Base-by-base conservation (phyloP, 2,797 vertebrate genomes). In the Tamandua tetradactyla region DNA sequence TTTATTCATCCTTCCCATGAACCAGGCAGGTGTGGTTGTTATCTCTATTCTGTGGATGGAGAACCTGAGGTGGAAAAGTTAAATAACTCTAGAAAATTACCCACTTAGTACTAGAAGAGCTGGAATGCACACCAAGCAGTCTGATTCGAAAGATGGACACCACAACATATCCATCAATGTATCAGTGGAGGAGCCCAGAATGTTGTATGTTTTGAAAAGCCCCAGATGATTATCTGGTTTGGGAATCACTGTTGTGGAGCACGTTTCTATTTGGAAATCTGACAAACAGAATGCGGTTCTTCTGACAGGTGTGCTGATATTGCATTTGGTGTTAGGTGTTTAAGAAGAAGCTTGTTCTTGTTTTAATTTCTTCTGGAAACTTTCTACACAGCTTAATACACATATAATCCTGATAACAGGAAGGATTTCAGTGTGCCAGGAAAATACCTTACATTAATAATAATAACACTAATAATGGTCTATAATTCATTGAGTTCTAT, bases 161-260 rank as follows among this genome's bases (percentile, higher is more conserved):
- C 80, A 22, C 20, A 71, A 87, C n/a, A 42, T 22, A 76, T n/a
- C 59, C 68, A 32, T 27, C 79, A 85, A 30, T 74, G 71, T 71
- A 89, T 95, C 79, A 88, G 88, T 74, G 74, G 93, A 91, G 52
- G 69, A 69, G 82, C 82, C 91, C 91, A 85, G 88, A 85, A 78
- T 22, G n/a, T 7, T 82, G 72, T 18, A 74, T 92, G 79, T 88
- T 94, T 94, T 91, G 22, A 62, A 79, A 94, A 92, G 82, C 68
- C 74, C 92, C 87, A 64, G 55, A 82, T 25, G 64, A 72, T 37
- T 12, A 30, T 76, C 92, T 94, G 68, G 13, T 68, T 78, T 80
- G 3, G 72, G 68, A 87, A 90, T 25, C 72, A 90, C 88, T 35
- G 57, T 62, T 49, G 42, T 74, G 68, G 52, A 18, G 78, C 85